Base-by-base conservation (phyloP, 1,140 invertebrate species). In the Pachyrhynchus sulphureomaculatus region DNA sequence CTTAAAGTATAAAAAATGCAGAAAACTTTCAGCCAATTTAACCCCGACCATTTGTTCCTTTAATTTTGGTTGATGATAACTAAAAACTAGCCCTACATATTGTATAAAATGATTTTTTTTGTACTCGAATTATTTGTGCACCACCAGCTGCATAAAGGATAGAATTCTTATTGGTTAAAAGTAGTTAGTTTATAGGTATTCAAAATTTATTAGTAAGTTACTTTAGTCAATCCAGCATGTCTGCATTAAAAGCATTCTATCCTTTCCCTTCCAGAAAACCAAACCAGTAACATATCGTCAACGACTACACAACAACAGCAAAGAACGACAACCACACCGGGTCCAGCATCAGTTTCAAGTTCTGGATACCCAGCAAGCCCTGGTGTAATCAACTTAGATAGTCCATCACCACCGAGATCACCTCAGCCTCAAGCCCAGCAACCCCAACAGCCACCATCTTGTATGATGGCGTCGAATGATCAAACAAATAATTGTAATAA, bases 321-420 rank as follows among this genome's bases (percentile, higher is more conserved):
- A 62, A 69, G 71, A n/a, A 74, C 75, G 13, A 78, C 80, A 21
- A 79, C 69, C 10, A 76, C 74, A 12, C 73, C 74, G 3, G 74
- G 75, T 8, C 73, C 75, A 15, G 70, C 74, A 10, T 74, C 80
- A 23, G 81, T 83, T 24, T 80, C 80, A 4, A 82, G 81, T 65
- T 82, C 81, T 37, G 82, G 82, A 4, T 83, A 83, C 72, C 77
- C 79, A 20, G 68, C 65, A 58, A 78, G 68, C 72, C 78, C 76
- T 37, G 73, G 71, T 13, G 78, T 83, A 18, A 83, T 83, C 66
- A 81, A 80, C 21, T 74, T 83, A 66, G 82, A 84, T 72, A 82
- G 80, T 66, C 82, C 83, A 4, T 83, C 82, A 2, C 82, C 82
- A 20, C 82, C 82, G 20, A 33, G 68, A 20, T 75, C 75, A 5